Conservation (phyloP, 1,140 invertebrate genomes). For the Drosophila funebris region DNA sequence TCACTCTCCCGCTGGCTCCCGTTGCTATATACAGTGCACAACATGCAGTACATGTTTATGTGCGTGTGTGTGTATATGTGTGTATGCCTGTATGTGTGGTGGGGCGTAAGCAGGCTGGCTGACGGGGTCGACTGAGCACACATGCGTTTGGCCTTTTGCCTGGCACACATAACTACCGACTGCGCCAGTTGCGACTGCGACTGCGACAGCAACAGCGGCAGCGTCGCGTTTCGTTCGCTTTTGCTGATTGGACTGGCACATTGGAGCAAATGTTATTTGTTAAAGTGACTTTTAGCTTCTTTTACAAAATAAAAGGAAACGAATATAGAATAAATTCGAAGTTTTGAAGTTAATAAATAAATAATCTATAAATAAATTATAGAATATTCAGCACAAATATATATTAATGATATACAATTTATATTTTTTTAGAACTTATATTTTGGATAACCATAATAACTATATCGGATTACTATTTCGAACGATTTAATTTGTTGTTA, state of each 20-base stretch:
- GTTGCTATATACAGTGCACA: constrained; percentile 33
- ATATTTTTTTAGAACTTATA: no score
- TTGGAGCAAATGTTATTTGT: constrained; percentile 18
- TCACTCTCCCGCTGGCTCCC: constrained; percentile 14
- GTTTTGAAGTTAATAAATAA: no score
- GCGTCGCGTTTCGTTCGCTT: constrained; percentile 56
- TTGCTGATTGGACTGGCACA: constrained; percentile 68
- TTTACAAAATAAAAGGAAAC: no score
- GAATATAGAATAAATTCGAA: no score
- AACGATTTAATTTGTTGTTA: no score
- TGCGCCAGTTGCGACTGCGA: constrained; percentile 19
- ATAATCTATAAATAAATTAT: no score
- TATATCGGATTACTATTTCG: no score
- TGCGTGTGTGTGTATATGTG: not conserved
- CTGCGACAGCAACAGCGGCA: constrained; percentile 33
- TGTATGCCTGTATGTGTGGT: not conserved
- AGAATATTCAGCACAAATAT: no score
- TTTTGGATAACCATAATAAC: no score
- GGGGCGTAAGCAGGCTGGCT: constrained; percentile 21
- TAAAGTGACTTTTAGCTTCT: not conserved
- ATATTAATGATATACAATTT: no score
- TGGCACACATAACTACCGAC: constrained; percentile 70
- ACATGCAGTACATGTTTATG: constrained; percentile 25
- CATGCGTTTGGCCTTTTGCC: constrained; percentile 80
- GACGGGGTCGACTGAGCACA: constrained; percentile 55